Evolutionary conservation across 2,888 invertebrate genomes (phyloP), one percentile per base, ranked within the genome.

Genomic region (Hyppa rectilinea): DNA sequence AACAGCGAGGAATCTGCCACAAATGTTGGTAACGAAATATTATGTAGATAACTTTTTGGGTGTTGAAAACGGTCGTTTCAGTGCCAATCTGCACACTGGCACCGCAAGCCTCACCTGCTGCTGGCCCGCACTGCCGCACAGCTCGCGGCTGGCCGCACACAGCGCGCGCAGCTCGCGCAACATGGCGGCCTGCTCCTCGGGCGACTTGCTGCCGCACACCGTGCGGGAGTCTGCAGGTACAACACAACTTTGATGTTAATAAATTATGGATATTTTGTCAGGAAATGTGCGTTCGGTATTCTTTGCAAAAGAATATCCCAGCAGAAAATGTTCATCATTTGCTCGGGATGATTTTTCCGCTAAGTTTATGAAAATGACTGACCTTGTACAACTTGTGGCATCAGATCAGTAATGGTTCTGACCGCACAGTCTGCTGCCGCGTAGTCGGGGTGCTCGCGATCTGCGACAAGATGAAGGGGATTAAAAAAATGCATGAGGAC

Each of bases 381-480:
- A n/a, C 83, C 83, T 71, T 76, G 60, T 0, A 80, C 78, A 29
- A 83, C 47, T 63, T 71, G 47, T 14, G 83, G 82, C 66, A 82
- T 63, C 40, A 84, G 64, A 53, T 74, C 75, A 4, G 60, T 69
- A 38, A 83, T 78, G 43, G 69, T 76, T 5, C 43, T 58, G 43
- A 83, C 60, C 4, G 83, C 82, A 6, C 74, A 70, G 40, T 82
- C 71, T 3, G 82, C 83, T 0, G 80, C 61, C 29, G 69, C 73
- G 64, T 80, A 84, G 71, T 84, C 85, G 4, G 77, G 79, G 31
- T 75, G 66, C 56, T 77, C 73, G 31, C 68, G 76, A 49, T 84
- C 84, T n/a, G n/a, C n/a, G n/a, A n/a, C n/a, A n/a, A n/a, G n/a
- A n/a, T n/a, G 14, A n/a, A n/a, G n/a, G n/a, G n/a, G n/a, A n/a